Evolutionary conservation across 2,888 invertebrate species (phyloP).

Genomic region (Epinotia demarniana): DNA sequence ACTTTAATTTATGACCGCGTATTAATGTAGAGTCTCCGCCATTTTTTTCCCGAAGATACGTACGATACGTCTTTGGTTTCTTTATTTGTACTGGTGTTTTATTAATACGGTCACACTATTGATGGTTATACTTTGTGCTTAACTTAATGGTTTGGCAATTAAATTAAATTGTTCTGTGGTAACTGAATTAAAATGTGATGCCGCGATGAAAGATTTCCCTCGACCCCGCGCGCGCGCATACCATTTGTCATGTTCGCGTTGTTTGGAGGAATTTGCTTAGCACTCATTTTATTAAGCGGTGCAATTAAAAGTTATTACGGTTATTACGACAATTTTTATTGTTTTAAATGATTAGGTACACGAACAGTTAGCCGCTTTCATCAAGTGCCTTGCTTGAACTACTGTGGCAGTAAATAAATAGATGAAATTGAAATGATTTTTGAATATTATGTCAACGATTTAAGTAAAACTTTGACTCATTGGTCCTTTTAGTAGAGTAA

Average conservation of each 20-base stretch:
- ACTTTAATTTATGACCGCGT: slow-evolving; percentile 82
- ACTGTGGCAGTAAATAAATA: not conserved
- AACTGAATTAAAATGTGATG: slow-evolving; percentile 81
- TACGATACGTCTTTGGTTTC: slow-evolving; percentile 78
- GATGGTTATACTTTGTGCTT: slow-evolving; percentile 81
- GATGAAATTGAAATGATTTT: not conserved
- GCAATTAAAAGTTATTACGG: slow-evolving; percentile 51
- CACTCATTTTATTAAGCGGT: slow-evolving; percentile 52
- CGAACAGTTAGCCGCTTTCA: slow-evolving; percentile 44
- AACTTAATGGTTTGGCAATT: slow-evolving; percentile 84
- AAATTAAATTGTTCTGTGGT: slow-evolving; percentile 83
- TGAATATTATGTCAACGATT: not conserved
- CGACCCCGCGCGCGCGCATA: slow-evolving; percentile 54
- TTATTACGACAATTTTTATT: slow-evolving; percentile 46
- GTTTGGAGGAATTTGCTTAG: slow-evolving; percentile 57
- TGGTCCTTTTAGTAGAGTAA: too few species aligned
- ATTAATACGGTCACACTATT: slow-evolving; percentile 78
- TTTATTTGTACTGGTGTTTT: slow-evolving; percentile 72
- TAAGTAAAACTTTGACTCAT: not conserved
- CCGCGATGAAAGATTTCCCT: slow-evolving; percentile 69
- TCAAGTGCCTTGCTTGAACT: not conserved
- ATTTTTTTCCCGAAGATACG: slow-evolving; percentile 74
- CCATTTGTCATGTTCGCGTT: slow-evolving; percentile 64
- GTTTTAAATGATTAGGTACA: slow-evolving; percentile 45
- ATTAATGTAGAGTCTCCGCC: slow-evolving; percentile 78